Evolutionary conservation across 2,797 vertebrate genomes (phyloP).

Genomic region (Cryptoprocta ferox): DNA sequence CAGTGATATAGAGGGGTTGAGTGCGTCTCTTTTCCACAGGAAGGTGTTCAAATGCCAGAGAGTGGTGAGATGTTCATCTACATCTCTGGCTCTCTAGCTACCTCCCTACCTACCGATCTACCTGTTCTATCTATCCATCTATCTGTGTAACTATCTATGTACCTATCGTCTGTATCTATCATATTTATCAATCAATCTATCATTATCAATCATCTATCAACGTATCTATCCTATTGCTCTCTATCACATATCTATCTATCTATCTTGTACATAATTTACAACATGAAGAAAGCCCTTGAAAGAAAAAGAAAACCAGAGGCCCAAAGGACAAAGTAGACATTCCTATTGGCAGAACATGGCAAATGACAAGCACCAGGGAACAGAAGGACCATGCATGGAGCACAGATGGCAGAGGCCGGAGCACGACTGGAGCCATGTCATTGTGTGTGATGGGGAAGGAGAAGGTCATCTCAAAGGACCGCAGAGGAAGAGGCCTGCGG

Average conservation of each 20-base stretch:
- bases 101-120: too few relatives aligned
- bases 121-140: not conserved
- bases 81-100: too few relatives aligned
- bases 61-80: rapidly evolving
- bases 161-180: not conserved
- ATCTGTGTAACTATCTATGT: not conserved
- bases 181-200: too few relatives aligned
- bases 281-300: not conserved
- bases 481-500: too few relatives aligned
- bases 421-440: rapidly evolving
- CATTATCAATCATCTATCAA: not conserved
- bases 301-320: not conserved
- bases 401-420: not conserved
- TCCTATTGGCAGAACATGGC: not conserved
- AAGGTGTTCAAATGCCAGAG: not conserved
- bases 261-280: not conserved
- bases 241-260: not conserved
- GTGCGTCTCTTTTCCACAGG: not conserved
- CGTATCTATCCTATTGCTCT: too few relatives aligned
- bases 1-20: not conserved
- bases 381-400: not conserved
- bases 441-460: not conserved
- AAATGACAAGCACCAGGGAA: too few relatives aligned
- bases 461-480: not conserved
- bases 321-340: not conserved